Percentiles rank a stretch among this genome's conserved stretches.
Conservation (phyloP, 2,888 invertebrate genomes). For the Pteria penguin region DNA sequence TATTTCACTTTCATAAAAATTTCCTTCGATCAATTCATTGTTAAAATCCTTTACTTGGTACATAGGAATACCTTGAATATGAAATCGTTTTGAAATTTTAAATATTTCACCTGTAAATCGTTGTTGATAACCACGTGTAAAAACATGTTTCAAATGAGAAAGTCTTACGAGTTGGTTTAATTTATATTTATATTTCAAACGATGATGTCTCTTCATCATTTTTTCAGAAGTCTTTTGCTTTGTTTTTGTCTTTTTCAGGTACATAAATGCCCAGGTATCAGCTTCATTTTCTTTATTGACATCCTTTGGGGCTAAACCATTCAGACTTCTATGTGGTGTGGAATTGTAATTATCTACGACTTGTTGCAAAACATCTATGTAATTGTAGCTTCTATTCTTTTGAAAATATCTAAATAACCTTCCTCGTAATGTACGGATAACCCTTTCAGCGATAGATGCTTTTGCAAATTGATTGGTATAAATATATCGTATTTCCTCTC, state of each 20-base stretch:
- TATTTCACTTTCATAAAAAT: too few species aligned
- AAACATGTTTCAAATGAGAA: too few species aligned
- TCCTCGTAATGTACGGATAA: conserved; percentile 11
- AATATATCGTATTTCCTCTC: too few species aligned
- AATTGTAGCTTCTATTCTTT: too few species aligned
- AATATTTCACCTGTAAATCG: too few species aligned
- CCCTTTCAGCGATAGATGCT: too few species aligned
- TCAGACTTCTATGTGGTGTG: too few species aligned
- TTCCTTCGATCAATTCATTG: too few species aligned
- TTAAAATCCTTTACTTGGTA: too few species aligned
- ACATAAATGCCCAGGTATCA: conserved; percentile 41
- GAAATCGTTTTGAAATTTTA: conserved; percentile 2
- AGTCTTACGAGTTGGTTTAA: too few species aligned
- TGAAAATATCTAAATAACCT: too few species aligned
- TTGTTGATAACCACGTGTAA: conserved; percentile 15
- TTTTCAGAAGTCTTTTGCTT: background rate
- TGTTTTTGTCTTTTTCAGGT: conserved; percentile 11
- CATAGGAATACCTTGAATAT: conserved; percentile 21
- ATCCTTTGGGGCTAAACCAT: conserved; percentile 20
- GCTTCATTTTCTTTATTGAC: conserved; percentile 16
- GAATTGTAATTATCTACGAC: too few species aligned
- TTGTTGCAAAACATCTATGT: conserved; percentile 16
- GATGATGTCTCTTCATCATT: conserved; percentile 9
- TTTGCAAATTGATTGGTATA: conserved; percentile 19
- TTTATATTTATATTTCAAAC: conserved; percentile 20